Conservation (phyloP, 2,113 vertebrate genomes). For the Gasterosteus aculeatus region DNA sequence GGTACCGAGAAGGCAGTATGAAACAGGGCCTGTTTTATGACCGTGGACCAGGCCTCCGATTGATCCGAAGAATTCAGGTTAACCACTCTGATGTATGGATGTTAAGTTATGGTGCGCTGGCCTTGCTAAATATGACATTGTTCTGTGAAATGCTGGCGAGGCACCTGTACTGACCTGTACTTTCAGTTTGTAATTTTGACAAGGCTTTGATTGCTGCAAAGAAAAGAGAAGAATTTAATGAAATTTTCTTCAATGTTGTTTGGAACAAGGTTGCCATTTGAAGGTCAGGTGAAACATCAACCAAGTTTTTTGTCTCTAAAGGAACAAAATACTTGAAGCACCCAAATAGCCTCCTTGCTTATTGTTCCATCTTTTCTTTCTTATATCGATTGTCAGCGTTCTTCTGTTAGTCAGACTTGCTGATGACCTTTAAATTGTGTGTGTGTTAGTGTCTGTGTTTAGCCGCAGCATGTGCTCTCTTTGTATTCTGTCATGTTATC, state of each 20-base stretch:
- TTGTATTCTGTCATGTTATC: slow-evolving; percentile 73
- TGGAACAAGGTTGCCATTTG: slow-evolving; percentile 50
- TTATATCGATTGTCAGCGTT: slow-evolving; percentile 77
- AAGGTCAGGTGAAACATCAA: slow-evolving; percentile 68
- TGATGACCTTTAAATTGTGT: slow-evolving; percentile 76
- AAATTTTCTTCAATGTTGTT: slow-evolving; percentile 40
- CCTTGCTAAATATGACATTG: background rate
- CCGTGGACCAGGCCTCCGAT: background rate
- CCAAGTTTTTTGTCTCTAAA: slow-evolving; percentile 47
- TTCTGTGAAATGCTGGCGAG: background rate
- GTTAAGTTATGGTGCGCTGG: background rate
- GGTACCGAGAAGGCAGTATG: background rate
- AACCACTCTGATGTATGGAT: background rate
- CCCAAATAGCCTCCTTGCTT: slow-evolving; percentile 53
- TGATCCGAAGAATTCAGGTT: background rate
- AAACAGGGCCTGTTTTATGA: background rate
- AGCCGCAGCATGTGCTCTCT: slow-evolving; percentile 53
- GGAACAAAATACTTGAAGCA: slow-evolving; percentile 60
- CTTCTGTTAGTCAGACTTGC: slow-evolving; percentile 68
- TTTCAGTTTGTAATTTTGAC: slow-evolving; percentile 34
- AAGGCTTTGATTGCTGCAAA: slow-evolving; percentile 22
- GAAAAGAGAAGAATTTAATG: slow-evolving; percentile 22
- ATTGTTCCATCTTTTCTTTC: slow-evolving; percentile 58
- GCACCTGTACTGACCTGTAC: background rate
- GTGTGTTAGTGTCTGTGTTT: slow-evolving; percentile 52